Conservation (phyloP, 1,140 invertebrate genomes). For the Zophobas atratus region DNA sequence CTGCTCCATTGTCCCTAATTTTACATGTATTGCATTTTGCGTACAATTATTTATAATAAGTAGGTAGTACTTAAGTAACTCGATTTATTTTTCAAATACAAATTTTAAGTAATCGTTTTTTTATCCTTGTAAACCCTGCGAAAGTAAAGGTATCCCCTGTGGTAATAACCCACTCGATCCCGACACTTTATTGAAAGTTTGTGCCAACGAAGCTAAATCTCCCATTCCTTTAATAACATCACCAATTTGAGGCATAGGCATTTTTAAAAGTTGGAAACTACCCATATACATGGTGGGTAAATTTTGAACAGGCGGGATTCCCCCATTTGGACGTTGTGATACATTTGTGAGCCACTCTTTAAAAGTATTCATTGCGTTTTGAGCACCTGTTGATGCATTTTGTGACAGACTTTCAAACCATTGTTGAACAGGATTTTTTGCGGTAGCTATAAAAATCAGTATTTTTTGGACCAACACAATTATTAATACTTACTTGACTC, state of each 20-base stretch:
- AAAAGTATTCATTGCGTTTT: constrained; percentile 15
- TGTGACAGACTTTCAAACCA: constrained; percentile 31
- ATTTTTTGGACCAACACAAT: neutral
- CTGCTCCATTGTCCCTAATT: too few species aligned
- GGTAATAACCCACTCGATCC: constrained; percentile 1
- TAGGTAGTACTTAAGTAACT: too few species aligned
- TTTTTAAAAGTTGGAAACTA: constrained; percentile 27
- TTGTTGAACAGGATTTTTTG: constrained; percentile 21
- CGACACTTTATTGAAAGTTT: constrained; percentile 24
- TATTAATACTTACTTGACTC: constrained; percentile 8
- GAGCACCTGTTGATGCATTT: neutral
- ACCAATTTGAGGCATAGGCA: constrained; percentile 30
- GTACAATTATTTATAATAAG: too few species aligned
- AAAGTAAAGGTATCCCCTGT: neutral
- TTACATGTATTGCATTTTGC: too few species aligned
- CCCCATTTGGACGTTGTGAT: constrained; percentile 1
- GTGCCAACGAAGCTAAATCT: constrained; percentile 10
- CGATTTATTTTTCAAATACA: too few species aligned
- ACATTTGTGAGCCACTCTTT: constrained; percentile 22
- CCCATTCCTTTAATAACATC: constrained; percentile 35
- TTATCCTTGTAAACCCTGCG: neutral
- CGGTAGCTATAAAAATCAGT: neutral
- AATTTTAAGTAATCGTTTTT: neutral
- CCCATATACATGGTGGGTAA: constrained; percentile 28
- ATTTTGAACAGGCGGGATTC: neutral